These are phyloP conservation scores for Axis porcinus DNA, from an alignment of 2,113 vertebrate genomes.

Conservation along the genomic window DNA sequence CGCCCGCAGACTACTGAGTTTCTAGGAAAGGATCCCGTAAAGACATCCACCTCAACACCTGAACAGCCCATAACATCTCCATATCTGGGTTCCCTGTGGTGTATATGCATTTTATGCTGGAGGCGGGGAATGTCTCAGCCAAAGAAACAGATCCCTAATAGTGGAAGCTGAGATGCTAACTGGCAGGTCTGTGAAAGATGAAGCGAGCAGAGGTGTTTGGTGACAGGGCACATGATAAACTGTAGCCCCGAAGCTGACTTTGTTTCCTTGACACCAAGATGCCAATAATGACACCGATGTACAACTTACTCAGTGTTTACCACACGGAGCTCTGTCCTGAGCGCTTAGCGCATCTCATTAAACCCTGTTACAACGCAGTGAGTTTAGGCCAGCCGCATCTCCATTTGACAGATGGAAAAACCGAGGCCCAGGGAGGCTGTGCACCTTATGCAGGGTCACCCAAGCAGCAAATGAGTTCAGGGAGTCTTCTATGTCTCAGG, in stretches of 20 bases:
- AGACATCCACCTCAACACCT: neutral
- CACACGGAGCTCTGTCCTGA: neutral
- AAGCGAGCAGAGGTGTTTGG: neutral
- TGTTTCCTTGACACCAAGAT: neutral
- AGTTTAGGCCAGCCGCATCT: too few species aligned
- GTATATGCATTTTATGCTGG: neutral
- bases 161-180: neutral
- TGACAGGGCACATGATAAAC: neutral
- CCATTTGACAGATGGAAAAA: neutral
- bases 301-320: neutral
- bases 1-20: neutral
- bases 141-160: neutral
- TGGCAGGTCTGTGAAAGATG: neutral
- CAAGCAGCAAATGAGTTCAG: neutral
- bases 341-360: neutral
- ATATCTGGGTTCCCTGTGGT: neutral
- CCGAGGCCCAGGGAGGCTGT: neutral
- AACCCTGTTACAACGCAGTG: fast-evolving
- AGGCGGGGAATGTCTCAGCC: neutral
- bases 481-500: fast-evolving
- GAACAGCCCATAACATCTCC: neutral
- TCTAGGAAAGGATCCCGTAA: neutral
- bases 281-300: fast-evolving
- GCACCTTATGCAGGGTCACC: neutral
- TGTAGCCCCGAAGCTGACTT: neutral